phyloP scores from a whole-genome alignment of 2,888 invertebrate genomes.

The Palloptera scutellata region DNA sequence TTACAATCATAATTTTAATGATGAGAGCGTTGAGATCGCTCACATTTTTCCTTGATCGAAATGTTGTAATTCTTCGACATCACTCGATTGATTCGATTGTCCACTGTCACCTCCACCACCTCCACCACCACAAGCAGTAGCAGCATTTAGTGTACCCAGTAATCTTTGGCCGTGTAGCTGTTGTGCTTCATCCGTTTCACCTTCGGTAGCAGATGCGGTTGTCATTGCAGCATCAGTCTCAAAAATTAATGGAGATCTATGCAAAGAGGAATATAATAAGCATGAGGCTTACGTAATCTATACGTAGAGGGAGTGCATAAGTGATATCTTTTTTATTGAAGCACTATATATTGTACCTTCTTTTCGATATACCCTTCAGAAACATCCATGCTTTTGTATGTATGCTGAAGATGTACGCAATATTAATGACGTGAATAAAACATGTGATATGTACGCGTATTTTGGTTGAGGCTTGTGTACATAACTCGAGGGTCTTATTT shows the following conservation, averaged over 20 bases:
- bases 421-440: slow-evolving; percentile 8
- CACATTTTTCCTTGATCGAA: slow-evolving; percentile 55
- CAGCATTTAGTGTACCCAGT: background rate
- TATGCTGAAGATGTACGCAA: background rate
- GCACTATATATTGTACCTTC: no score
- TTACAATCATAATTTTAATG: background rate
- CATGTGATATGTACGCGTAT: background rate
- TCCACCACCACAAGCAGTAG: background rate
- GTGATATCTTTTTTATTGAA: no score
- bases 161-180: slow-evolving; percentile 5
- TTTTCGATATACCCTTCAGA: background rate
- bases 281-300: background rate
- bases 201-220: slow-evolving; percentile 43
- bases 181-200: slow-evolving; percentile 40
- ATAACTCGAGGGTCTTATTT: no score
- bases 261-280: background rate
- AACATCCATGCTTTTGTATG: background rate
- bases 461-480: background rate
- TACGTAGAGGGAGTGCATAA: background rate
- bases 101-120: slow-evolving; percentile 44
- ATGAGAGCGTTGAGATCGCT: slow-evolving; percentile 10
- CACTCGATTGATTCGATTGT: slow-evolving; percentile 55
- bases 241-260: slow-evolving; percentile 43
- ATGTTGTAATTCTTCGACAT: slow-evolving; percentile 49
- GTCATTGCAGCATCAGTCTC: slow-evolving; percentile 47